Evolutionary conservation across 2,113 vertebrate species (phyloP), one percentile per base, ranked within the genome.

Genomic region (Uria lomvia): DNA sequence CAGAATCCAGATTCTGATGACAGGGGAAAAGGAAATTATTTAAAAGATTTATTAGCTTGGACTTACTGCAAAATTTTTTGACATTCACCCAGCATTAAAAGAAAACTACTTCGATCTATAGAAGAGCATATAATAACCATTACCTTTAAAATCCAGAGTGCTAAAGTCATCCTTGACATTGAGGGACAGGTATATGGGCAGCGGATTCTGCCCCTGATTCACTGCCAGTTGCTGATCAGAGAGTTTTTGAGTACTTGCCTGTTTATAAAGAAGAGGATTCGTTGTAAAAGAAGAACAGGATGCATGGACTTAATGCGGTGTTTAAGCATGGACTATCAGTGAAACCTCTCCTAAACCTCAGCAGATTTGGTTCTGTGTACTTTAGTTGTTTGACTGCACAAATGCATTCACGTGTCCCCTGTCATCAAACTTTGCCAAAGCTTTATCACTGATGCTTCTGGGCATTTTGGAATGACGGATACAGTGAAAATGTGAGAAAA

Each of bases 101-200:
- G 27, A 7, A 80, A 92, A 66, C 3, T 26, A 15, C 60, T 78
- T 40, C 85, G 34, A 59, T 45, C 38, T 52, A 53, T 13, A 42
- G 15, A 49, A 59, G 17, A 3, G 2, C 24, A 3, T 34, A 49
- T 60, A 53, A 74, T 52, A 68, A 83, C 29, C 27, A 36, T 89
- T 97, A 98, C 98, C 97, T 97, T 97, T 97, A 86, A 97, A 97
- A 94, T 98, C 97, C 91, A 95, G 70, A 30, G 97, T 98, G 92
- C 97, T 97, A 9, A 91, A 92, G 43, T 88, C 92, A 45, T 98
- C 97, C 95, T 98, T 99, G 88, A 98, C 98, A 67, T 98, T 98
- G 81, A 99, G 98, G 79, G 98, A 98, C 38, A 98, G 81, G 88
- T 99, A 99, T 82, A 99, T 97, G 10, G 98, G 99, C 45, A 99